A percentile compares a stretch with the other conserved stretches of the same genome.
These are phyloP conservation scores for Plotosus lineatus DNA, from an alignment of 2,113 vertebrate species.

Conservation along the genomic window DNA sequence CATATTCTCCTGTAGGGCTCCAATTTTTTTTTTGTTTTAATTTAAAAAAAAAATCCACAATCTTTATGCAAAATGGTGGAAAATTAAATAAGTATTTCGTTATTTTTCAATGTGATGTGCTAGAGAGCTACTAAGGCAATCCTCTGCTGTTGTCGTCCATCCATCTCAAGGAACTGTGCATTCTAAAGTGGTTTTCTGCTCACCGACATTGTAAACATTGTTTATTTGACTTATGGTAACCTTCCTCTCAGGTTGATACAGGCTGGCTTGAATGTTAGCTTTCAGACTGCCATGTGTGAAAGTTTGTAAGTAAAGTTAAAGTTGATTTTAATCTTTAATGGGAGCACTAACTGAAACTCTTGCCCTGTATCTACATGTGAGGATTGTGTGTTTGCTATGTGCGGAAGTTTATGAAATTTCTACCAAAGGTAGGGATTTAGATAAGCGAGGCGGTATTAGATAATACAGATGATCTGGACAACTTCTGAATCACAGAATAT, in stretches of 20 bases:
- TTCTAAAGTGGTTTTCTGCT: neutral
- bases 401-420: too few relatives aligned
- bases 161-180: neutral
- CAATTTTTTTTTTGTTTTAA: neutral
- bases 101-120: neutral
- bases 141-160: neutral
- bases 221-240: neutral
- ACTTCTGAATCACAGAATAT: too few relatives aligned
- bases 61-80: conserved; percentile 31
- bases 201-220: neutral
- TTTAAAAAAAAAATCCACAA: too few relatives aligned
- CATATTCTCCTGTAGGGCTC: conserved; percentile 25
- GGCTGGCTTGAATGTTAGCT: too few relatives aligned
- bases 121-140: neutral
- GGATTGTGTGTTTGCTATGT: too few relatives aligned
- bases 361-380: neutral
- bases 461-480: too few relatives aligned
- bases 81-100: neutral
- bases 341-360: neutral
- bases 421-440: too few relatives aligned
- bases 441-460: too few relatives aligned
- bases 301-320: too few relatives aligned
- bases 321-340: neutral
- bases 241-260: neutral
- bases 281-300: too few relatives aligned